These are phyloP conservation scores for Xiphophorus couchianus DNA, from an alignment of 2,113 vertebrate genomes.

Conservation along the genomic window DNA sequence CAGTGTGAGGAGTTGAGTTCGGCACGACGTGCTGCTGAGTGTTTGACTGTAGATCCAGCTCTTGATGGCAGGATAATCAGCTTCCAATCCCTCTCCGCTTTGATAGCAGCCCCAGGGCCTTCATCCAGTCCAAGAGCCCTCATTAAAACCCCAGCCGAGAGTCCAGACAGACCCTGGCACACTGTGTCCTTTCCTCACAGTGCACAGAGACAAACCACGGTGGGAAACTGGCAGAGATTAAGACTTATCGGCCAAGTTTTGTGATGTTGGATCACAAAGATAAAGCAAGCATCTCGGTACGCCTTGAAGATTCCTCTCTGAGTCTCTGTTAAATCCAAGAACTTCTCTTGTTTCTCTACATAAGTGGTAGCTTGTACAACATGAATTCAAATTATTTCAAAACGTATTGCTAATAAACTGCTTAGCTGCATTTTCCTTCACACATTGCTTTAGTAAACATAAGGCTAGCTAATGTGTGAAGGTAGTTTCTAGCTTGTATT, in stretches of 20 bases:
- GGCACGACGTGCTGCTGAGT: not conserved
- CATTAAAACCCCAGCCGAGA: slow-evolving; percentile 64
- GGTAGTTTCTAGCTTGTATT: no score
- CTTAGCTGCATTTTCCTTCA: no score
- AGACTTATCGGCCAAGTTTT: not conserved
- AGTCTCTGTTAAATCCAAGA: slow-evolving; percentile 1
- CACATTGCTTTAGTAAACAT: no score
- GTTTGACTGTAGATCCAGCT: slow-evolving; percentile 25
- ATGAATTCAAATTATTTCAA: not conserved
- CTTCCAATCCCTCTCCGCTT: slow-evolving; percentile 54
- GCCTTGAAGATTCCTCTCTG: not conserved
- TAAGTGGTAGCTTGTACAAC: not conserved
- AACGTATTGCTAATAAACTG: not conserved
- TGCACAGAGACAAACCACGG: slow-evolving; percentile 5
- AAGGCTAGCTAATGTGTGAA: no score
- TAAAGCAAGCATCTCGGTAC: not conserved
- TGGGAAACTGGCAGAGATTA: slow-evolving; percentile 35
- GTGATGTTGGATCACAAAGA: slow-evolving; percentile 11
- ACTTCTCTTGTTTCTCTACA: not conserved
- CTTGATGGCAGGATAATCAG: slow-evolving; percentile 54
- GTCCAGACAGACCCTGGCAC: slow-evolving; percentile 39
- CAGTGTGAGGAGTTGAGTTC: slow-evolving; percentile 6
- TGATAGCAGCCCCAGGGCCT: slow-evolving; percentile 53
- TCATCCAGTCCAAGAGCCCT: slow-evolving; percentile 62
- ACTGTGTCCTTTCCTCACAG: slow-evolving; percentile 31